phyloP scores from a whole-genome alignment of 2,888 invertebrate genomes.

The Deilephila porcellus region DNA sequence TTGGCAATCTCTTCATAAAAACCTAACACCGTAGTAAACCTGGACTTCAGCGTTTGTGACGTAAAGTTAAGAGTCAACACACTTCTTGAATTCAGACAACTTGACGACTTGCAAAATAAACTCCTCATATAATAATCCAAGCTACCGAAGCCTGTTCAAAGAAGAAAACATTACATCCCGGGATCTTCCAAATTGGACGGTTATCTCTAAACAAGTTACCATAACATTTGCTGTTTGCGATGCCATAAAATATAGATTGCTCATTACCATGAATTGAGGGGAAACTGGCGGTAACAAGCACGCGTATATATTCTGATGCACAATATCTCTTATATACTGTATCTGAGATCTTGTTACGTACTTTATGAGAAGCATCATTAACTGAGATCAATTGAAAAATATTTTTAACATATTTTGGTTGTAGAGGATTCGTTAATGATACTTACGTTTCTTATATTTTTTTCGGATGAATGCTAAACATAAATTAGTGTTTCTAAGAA shows the following conservation, averaged over 20 bases:
- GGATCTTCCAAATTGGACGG: conserved; percentile 13
- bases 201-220: conserved; percentile 24
- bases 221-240: conserved; percentile 22
- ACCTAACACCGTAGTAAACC: no score
- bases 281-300: conserved; percentile 18
- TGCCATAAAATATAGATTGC: conserved; percentile 22
- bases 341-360: neutral
- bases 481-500: no score
- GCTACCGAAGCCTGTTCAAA: neutral
- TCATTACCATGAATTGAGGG: conserved; percentile 24
- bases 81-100: neutral
- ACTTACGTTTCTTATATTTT: no score
- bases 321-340: neutral
- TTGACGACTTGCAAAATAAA: neutral
- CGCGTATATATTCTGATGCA: neutral
- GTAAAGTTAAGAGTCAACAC: no score
- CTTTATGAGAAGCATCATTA: neutral
- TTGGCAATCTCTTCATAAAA: no score
- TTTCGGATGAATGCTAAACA: no score
- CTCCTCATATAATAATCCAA: neutral
- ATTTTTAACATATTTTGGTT: no score
- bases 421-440: no score
- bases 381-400: no score
- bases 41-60: no score
- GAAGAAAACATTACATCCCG: neutral